Evolutionary conservation across 2,888 invertebrate genomes (phyloP), one percentile per base, ranked within the genome.

Genomic region (Sceliomorpha sp.): DNA sequence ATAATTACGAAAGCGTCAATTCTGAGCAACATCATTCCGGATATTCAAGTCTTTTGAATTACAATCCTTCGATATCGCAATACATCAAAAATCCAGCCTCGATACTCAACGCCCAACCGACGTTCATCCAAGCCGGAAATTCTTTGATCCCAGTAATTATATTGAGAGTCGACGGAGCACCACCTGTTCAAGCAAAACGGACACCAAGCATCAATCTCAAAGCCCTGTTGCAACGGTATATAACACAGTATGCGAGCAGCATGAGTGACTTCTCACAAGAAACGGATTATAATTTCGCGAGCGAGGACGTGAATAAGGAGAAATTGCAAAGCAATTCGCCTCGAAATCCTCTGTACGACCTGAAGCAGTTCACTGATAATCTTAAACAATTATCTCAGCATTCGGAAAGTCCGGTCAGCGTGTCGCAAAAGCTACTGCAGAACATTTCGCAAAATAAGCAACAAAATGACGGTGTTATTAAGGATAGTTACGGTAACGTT

Each of bases 71-170:
- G 1, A 85, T 88, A 10, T 84, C 84, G 1, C 87, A 88, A 34
- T 88, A 88, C 53, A 78, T 88, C 10, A 82, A 81, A 13, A 81
- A 88, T 72, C 88, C 88, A 0, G 73, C 86, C 1, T 87, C 88
- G 0, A 88, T 88, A 36, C 56, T 88, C 0, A 86, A 86, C 26
- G 88, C 87, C 3, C 82, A 80, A 1, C 88, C 88, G 1, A 88
- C 88, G 0, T 88, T 86, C 36, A 80, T 88, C 9, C 87, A 87
- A 70, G 80, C 85, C 6, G 88, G 88, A 0, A 82, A 79, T 56
- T 88, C 87, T 0, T 50, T 88, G 37, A 81, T 88, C 20, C 88
- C 88, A 0, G 88, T 88, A 0, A 88, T 88, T 10, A 87, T 88
- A 20, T 75, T 88, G 0, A 58, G 86, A 59, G 83, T 88, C 0